Base-by-base conservation (phyloP, 1,140 invertebrate species). In the Drosophila fuyamai region DNA sequence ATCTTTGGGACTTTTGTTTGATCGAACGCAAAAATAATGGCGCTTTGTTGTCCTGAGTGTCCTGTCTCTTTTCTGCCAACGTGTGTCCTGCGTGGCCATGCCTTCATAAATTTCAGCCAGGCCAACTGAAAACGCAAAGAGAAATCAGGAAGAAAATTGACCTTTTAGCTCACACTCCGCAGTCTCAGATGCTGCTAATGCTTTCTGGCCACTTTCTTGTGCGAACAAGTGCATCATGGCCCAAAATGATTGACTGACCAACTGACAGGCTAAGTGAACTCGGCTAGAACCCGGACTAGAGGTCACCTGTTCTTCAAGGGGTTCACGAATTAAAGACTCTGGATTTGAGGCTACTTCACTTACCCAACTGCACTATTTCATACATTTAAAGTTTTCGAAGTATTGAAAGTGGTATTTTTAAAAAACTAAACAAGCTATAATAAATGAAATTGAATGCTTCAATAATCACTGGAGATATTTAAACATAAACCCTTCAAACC, bases 21-120 rank as follows among this genome's bases (percentile, higher is more conserved):
- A 85, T 85, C 82, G 83, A 85, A 85, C 75, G 83, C 83, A 85
- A 85, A 85, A 85, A 79, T 85, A 85, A 85, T 88, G 75, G 83
- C 82, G 79, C 83, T 76, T 79, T 86, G 82, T 85, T 81, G 79
- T 60, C 61, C 41, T 18, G 41, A 36, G 41, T 57, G 50, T 51
- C 41, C 23, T 14, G 10, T 48, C 23, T 6, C 23, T 29, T 29
- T 48, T 27, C 23, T 9, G 10, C 54, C n/a, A 41, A 27, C n/a
- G 27, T 14, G 16, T 47, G 48, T 43, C 38, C 7, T 44, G 29
- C 35, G 27, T 56, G 60, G 38, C 59, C 53, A 13, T 55, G 47
- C 46, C 53, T 40, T 66, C 81, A 85, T 78, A 85, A 85, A 85
- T 83, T 83, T 60, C 41, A 61, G 35, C 65, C 68, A 71, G 68